Evolutionary conservation across 2,113 vertebrate species (phyloP), one percentile per base, ranked within the genome.

Genomic region (Leptobrachium ailaonicum): DNA sequence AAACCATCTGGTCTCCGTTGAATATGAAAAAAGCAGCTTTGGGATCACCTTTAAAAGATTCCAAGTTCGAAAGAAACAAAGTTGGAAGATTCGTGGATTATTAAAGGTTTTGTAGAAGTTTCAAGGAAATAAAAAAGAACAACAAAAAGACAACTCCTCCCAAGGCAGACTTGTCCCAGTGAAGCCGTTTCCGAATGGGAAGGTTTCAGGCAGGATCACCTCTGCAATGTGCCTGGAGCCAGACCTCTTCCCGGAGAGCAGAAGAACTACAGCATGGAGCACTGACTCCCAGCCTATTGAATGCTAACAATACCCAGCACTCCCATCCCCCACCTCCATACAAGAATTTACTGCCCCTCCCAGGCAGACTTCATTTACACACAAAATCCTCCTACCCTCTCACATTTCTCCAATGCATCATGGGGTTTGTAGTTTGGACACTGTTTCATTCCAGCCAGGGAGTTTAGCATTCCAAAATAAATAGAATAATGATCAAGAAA

Each of bases 331-430:
- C 71, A 74, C 66, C 72, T 73, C 78, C 78, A 72, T 80, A n/a
- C 63, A 80, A 80, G 78, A 80, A 80, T 80, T 80, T 69, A 32
- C 78, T 68, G 42, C 78, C 78, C 78, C 78, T 80, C 78, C 78
- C 78, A 73, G n/a, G 71, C 71, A 74, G 63, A 68, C 45, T 80
- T 74, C 71, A 74, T 80, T 80, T 74, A 58, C 63, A 80, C 9
- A 64, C 3, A 66, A 80, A 80, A 58, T 45, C 78, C 78, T 67
- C 78, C 78, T 43, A 58, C 42, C 71, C 64, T 32, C 71, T 80
- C 78, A 44, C 2, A 80, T 80, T 80, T 80, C 78, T 80, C 78
- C 78, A 47, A 47, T 74, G 78, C 78, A 80, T 64, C 43, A 71
- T 80, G 78, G 78, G 78, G 63, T 14, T 80, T 80, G 78, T 80